A percentile compares a stretch with the other conserved stretches of the same genome.
These are phyloP conservation scores for Peromyscus attwateri DNA, from an alignment of 2,797 vertebrate genomes.

Conservation along the genomic window DNA sequence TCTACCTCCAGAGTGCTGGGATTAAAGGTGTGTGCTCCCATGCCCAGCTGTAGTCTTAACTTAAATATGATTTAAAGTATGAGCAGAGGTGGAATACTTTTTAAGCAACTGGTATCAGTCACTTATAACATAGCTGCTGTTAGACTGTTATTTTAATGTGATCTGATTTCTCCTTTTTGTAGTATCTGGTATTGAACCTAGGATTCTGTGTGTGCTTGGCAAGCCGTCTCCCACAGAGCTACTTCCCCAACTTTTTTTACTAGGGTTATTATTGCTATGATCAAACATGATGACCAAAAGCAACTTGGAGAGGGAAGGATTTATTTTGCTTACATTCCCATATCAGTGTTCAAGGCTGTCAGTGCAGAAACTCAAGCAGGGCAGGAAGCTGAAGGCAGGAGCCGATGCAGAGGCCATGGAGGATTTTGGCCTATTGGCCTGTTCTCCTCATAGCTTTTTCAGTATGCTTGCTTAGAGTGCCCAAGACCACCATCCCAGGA, in stretches of 20 bases:
- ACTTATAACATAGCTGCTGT: neutral
- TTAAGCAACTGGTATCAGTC: neutral
- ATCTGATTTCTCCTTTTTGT: neutral
- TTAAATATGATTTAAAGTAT: constrained; percentile 16
- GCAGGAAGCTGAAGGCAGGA: neutral
- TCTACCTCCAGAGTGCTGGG: neutral
- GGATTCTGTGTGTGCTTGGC: neutral
- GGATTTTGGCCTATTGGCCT: neutral
- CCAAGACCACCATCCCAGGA: neutral
- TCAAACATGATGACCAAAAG: neutral
- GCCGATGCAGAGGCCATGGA: neutral
- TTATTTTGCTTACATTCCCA: neutral
- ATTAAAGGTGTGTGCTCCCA: neutral
- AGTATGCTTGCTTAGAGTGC: neutral
- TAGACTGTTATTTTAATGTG: neutral
- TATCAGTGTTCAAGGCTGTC: neutral
- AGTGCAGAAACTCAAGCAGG: neutral
- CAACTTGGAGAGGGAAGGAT: neutral
- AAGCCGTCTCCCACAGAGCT: neutral
- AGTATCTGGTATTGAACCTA: neutral
- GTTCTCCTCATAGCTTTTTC: neutral
- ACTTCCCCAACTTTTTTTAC: neutral
- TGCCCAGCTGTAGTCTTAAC: neutral
- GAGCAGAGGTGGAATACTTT: neutral
- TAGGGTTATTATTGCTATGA: neutral